Base-by-base conservation (phyloP, 2,113 vertebrate genomes). In the Hydrolagus affinis region DNA sequence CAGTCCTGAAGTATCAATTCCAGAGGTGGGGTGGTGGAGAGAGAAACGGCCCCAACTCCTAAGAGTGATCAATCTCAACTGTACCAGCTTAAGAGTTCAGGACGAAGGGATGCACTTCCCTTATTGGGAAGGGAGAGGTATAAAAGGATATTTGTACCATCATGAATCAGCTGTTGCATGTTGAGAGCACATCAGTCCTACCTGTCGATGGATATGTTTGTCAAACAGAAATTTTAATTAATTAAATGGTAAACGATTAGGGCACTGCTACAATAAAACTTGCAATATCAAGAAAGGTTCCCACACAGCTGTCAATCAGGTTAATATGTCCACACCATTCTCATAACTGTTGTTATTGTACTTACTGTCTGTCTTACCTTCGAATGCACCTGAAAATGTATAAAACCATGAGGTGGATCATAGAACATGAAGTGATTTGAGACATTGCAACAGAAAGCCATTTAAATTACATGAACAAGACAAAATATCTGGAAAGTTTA, bases 331-430 rank as follows among this genome's bases (percentile, higher is more conserved):
- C 78, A 83, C 8, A 83, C 60, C 28, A 83, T 70, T 60, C 69
- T 56, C 57, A 77, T 86, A 77, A 86, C 62, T 60, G 71, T 75
- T 64, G 64, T 32, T 62, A n/a, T 75, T 57, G 85, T 86, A 85
- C 59, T 86, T 78, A 86, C 85, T 86, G 85, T 60, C 78, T 66
- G 86, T 87, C 91, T 93, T 93, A 93, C 92, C 91, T 92, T 91
- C 92, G 88, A 87, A 90, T 89, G 90, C 90, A 88, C 93, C 93
- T 94, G 88, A 86, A 78, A 85, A 89, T 59, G 86, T 73, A 85
- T 32, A 76, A 70, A 64, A 32, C 21, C 60, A 44, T 68, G 62
- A 83, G 23, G 23, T 60, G 30, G 17, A 83, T 30, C 19, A 28
- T 9, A 75, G 32, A 75, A 75, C 75, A 80, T 4, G n/a, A 76